These are phyloP conservation scores for Corbicula japonica DNA, from an alignment of 2,888 invertebrate species.

Conservation along the genomic window DNA sequence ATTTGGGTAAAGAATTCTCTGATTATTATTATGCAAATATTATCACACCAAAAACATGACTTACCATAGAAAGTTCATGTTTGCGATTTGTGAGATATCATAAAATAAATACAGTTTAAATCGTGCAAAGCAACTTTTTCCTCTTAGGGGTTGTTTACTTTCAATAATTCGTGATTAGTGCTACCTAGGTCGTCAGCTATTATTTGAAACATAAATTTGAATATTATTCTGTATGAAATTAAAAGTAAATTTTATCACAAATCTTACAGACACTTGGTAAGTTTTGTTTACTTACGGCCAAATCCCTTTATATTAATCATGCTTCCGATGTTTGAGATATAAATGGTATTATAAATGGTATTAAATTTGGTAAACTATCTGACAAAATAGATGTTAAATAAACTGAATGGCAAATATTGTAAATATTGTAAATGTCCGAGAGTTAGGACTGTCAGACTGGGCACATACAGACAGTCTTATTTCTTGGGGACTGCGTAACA, in stretches of 20 bases:
- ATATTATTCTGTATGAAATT: conserved; percentile 65
- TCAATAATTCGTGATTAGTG: conserved; percentile 53
- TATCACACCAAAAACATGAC: conserved; percentile 8
- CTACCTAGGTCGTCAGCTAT: conserved; percentile 12
- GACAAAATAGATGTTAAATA: no score
- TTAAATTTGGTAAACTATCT: conserved; percentile 36
- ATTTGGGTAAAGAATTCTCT: conserved; percentile 37
- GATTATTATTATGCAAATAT: conserved; percentile 38
- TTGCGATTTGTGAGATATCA: conserved; percentile 52
- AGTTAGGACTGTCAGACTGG: no score
- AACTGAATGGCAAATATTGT: no score
- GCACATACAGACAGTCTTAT: no score
- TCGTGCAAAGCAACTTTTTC: not conserved
- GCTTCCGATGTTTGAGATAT: conserved; percentile 30
- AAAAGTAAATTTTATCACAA: conserved; percentile 61
- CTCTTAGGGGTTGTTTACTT: conserved; percentile 38
- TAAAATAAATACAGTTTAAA: conserved; percentile 49
- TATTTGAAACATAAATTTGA: conserved; percentile 31
- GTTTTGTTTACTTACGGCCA: conserved; percentile 31
- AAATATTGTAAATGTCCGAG: no score
- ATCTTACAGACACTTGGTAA: conserved; percentile 24
- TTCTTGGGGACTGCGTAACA: no score
- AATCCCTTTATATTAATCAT: conserved; percentile 31
- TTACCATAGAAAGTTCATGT: conserved; percentile 32
- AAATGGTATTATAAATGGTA: conserved; percentile 30